A percentile compares a stretch with the other conserved stretches of the same genome.
phyloP scores from a whole-genome alignment of 2,113 vertebrate genomes.

The Thunnus thynnus region DNA sequence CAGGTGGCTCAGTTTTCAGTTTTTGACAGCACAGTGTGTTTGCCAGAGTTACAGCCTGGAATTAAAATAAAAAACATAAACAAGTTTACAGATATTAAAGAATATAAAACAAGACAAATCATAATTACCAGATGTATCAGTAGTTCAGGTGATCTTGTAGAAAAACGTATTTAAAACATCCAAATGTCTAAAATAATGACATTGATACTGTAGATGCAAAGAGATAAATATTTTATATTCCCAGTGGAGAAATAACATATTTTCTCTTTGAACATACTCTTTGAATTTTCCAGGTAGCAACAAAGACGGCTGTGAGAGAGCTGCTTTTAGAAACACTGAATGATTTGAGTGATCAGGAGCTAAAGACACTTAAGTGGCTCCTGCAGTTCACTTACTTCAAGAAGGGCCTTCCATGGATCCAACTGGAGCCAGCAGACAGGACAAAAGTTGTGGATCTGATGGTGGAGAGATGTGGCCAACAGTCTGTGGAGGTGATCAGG shows the following conservation, averaged over 20 bases:
- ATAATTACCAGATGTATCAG: too few relatives aligned
- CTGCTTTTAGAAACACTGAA: slow-evolving; percentile 10
- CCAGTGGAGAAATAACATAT: not conserved
- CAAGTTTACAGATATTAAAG: too few relatives aligned
- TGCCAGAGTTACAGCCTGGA: too few relatives aligned
- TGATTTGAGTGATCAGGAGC: not conserved
- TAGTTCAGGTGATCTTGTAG: too few relatives aligned
- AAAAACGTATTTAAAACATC: not conserved
- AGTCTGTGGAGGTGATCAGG: not conserved
- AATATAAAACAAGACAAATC: too few relatives aligned
- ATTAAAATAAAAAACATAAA: too few relatives aligned
- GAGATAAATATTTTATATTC: not conserved
- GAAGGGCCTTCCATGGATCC: not conserved
- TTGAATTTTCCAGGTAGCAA: slow-evolving; percentile 22
- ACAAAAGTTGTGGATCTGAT: not conserved
- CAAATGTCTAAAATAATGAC: too few relatives aligned
- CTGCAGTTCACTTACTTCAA: not conserved
- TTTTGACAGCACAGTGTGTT: too few relatives aligned
- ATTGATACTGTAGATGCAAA: too few relatives aligned
- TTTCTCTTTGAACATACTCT: not conserved
- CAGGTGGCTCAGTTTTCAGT: too few relatives aligned
- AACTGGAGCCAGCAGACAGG: not conserved
- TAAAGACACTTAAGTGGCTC: not conserved
- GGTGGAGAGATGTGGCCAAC: not conserved
- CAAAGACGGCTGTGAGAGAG: slow-evolving; percentile 4